Percentiles rank a stretch among this genome's conserved stretches.
Conservation (phyloP, 2,113 vertebrate species). For the Promerops cafer region DNA sequence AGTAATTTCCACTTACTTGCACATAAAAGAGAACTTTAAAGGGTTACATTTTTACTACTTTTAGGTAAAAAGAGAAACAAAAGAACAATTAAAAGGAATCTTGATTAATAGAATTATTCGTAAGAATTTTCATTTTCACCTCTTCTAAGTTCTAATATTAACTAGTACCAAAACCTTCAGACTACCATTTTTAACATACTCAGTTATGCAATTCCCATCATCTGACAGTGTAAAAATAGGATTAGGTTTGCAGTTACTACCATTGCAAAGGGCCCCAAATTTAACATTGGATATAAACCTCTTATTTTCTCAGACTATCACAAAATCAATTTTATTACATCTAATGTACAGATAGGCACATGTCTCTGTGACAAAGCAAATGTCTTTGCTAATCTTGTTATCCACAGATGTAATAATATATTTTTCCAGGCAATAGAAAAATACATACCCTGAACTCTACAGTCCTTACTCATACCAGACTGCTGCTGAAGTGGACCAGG, state of each 20-base stretch:
- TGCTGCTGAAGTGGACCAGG: constrained; percentile 20
- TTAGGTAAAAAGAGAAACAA: background rate
- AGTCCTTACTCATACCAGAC: constrained; percentile 17
- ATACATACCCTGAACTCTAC: background rate
- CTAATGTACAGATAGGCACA: background rate
- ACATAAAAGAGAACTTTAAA: background rate
- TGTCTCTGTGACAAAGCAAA: background rate
- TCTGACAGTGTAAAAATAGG: background rate
- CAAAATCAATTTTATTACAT: background rate
- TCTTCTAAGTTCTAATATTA: background rate
- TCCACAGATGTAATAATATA: background rate
- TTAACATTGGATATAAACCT: background rate
- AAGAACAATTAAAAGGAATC: background rate
- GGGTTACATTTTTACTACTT: background rate
- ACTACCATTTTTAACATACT: background rate
- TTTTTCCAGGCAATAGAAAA: constrained; percentile 35
- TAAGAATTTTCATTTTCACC: background rate
- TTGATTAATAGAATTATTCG: background rate
- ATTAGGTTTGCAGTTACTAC: background rate
- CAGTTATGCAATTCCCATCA: background rate
- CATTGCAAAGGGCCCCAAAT: background rate
- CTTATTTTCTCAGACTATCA: background rate
- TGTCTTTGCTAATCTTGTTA: background rate
- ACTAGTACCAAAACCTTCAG: background rate
- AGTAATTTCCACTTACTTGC: background rate